Conservation (phyloP, 2,113 vertebrate species). For the Menidia beryllina region DNA sequence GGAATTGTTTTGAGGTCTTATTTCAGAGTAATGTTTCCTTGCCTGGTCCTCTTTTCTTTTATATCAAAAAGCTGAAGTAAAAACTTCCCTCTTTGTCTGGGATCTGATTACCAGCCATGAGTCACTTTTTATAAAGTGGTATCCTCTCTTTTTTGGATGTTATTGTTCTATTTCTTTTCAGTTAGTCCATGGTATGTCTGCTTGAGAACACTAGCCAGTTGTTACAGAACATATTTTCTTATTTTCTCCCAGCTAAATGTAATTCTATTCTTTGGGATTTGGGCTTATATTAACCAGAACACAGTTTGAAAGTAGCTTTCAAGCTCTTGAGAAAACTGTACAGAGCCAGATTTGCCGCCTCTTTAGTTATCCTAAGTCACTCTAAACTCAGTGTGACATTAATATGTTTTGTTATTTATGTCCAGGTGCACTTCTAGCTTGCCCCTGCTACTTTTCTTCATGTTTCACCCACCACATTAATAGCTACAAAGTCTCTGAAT, state of each 20-base stretch:
- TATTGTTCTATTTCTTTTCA: slow-evolving; percentile 68
- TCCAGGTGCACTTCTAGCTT: slow-evolving; percentile 60
- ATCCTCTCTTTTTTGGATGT: slow-evolving; percentile 66
- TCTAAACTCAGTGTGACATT: slow-evolving; percentile 53
- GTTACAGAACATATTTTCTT: slow-evolving; percentile 70
- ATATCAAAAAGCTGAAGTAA: slow-evolving; percentile 65
- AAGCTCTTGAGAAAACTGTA: slow-evolving; percentile 57
- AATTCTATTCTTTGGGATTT: slow-evolving; percentile 69
- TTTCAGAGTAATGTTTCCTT: slow-evolving; percentile 65
- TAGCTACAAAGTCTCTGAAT: slow-evolving; percentile 55
- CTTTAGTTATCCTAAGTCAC: slow-evolving; percentile 54
- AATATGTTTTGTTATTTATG: slow-evolving; percentile 60
- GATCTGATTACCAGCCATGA: slow-evolving; percentile 71
- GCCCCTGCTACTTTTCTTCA: slow-evolving; percentile 48
- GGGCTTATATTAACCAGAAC: slow-evolving; percentile 53
- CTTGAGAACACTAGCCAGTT: slow-evolving; percentile 63
- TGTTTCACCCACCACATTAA: slow-evolving; percentile 53
- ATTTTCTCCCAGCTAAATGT: slow-evolving; percentile 64
- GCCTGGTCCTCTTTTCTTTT: slow-evolving; percentile 55
- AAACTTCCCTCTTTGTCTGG: slow-evolving; percentile 68
- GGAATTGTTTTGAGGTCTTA: slow-evolving; percentile 60
- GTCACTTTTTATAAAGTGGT: slow-evolving; percentile 61
- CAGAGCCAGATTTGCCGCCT: slow-evolving; percentile 43
- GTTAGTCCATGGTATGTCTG: slow-evolving; percentile 55
- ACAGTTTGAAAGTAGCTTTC: slow-evolving; percentile 65